Conservation (phyloP, 2,888 invertebrate species). For the Dasypogon diadema region DNA sequence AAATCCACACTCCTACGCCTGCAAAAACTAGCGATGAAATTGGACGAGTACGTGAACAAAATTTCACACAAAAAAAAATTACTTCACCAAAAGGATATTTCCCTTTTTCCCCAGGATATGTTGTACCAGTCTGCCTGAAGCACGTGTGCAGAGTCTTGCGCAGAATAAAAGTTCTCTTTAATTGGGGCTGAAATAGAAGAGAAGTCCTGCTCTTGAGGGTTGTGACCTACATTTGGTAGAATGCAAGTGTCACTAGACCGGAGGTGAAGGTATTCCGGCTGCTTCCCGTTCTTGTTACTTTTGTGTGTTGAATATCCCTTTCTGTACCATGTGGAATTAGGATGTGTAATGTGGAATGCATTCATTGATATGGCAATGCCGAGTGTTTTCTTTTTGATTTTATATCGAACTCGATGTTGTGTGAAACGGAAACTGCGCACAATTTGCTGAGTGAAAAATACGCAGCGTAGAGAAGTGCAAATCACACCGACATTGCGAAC, state of each 20-base stretch:
- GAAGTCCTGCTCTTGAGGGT: background rate
- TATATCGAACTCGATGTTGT: constrained; percentile 1
- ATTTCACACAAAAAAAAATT: too few relatives aligned
- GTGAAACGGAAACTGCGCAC: constrained; percentile 45
- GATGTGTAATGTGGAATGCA: background rate
- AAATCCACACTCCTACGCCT: too few relatives aligned
- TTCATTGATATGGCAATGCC: background rate
- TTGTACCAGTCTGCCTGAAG: too few relatives aligned
- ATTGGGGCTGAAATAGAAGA: background rate
- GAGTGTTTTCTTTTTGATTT: background rate
- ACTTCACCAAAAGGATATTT: too few relatives aligned
- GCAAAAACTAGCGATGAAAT: too few relatives aligned
- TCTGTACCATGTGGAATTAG: background rate
- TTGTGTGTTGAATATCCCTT: background rate
- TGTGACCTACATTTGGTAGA: constrained; percentile 4
- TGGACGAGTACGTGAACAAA: too few relatives aligned
- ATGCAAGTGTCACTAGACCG: constrained; percentile 7
- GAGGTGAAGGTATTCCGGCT: constrained; percentile 1
- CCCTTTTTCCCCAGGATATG: background rate
- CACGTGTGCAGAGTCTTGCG: background rate
- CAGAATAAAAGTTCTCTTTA: background rate
- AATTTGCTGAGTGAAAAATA: constrained; percentile 35
- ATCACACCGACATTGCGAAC: constrained; percentile 33
- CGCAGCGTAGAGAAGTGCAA: constrained; percentile 32
- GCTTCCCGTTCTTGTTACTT: background rate